These are phyloP conservation scores for Melanotaenia pygmaea DNA, from an alignment of 2,797 vertebrate genomes.

Conservation along the genomic window DNA sequence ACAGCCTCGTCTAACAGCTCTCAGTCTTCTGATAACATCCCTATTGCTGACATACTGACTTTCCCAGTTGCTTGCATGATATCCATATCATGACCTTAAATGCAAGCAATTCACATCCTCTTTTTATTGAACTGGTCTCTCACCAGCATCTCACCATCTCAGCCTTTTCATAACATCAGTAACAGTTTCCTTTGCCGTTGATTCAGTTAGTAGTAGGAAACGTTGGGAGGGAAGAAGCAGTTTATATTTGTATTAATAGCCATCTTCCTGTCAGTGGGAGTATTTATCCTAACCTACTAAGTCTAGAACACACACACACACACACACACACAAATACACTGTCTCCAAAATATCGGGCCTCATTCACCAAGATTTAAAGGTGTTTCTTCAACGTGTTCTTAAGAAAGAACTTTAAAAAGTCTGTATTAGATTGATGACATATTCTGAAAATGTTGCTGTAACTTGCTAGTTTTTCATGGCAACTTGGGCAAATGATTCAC, in stretches of 20 bases:
- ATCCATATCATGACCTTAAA: constrained; percentile 72
- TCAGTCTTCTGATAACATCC: constrained; percentile 17
- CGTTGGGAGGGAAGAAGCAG: not conserved
- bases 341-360: not conserved
- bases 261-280: not conserved
- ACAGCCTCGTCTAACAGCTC: constrained; percentile 22
- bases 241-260: not conserved
- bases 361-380: not conserved
- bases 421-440: not conserved
- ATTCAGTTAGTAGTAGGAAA: constrained; percentile 2
- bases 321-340: not conserved
- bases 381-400: too few species aligned
- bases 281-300: not conserved
- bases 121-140: constrained; percentile 58
- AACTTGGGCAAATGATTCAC: not conserved
- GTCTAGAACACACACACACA: not conserved
- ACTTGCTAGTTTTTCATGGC: not conserved
- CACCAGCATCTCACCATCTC: constrained; percentile 75
- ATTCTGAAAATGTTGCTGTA: not conserved
- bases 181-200: constrained; percentile 32
- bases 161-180: constrained; percentile 68
- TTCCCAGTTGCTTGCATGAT: constrained; percentile 67
- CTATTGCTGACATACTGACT: constrained; percentile 37
- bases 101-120: constrained; percentile 63
- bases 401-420: not conserved